These are phyloP conservation scores for Riptortus pedestris DNA, from an alignment of 1,140 invertebrate genomes.

Conservation along the genomic window DNA sequence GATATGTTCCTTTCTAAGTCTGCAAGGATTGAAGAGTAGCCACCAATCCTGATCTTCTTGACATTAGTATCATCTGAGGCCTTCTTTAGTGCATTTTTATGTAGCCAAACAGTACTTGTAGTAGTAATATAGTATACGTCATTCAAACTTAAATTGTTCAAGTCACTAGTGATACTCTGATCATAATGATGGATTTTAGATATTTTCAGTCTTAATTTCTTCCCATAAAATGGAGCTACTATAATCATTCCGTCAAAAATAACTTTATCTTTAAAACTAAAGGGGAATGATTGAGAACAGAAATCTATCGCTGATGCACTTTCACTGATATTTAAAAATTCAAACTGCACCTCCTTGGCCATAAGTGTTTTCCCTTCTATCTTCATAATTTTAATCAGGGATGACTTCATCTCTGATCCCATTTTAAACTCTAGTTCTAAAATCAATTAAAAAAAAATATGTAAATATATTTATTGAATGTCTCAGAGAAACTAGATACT, in stretches of 20 bases:
- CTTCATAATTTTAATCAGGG: too few species aligned
- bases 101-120: slow-evolving; percentile 8
- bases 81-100: neutral
- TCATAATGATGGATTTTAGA: slow-evolving; percentile 1
- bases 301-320: too few species aligned
- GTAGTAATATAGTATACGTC: slow-evolving; percentile 11
- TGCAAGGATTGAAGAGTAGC: slow-evolving; percentile 1
- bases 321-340: too few species aligned
- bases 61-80: slow-evolving; percentile 34
- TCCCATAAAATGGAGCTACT: slow-evolving; percentile 28
- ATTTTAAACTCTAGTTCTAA: too few species aligned
- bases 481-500: too few species aligned
- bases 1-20: slow-evolving; percentile 12
- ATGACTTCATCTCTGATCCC: neutral
- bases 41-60: slow-evolving; percentile 41
- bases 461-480: too few species aligned
- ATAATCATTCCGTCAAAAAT: slow-evolving; percentile 10
- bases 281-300: slow-evolving; percentile 9
- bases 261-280: slow-evolving; percentile 10
- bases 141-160: slow-evolving; percentile 23
- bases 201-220: slow-evolving; percentile 23
- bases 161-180: neutral
- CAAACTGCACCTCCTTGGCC: too few species aligned
- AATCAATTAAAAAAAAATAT: too few species aligned
- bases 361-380: too few species aligned